Evolutionary conservation across 1,140 invertebrate species (phyloP).

Genomic region (Drosophila navojoa): DNA sequence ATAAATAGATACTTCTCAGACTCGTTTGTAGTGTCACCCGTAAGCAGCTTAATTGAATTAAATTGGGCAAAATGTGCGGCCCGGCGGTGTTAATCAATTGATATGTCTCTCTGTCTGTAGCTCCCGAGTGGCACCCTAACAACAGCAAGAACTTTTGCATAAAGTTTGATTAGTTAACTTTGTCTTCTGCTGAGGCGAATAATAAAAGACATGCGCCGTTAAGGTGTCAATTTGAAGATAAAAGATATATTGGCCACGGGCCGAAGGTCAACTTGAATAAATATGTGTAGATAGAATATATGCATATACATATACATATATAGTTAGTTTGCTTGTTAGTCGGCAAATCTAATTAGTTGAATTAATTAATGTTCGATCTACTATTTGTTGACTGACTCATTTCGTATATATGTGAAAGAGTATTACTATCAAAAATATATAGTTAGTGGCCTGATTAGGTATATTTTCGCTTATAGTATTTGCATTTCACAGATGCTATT

Average conservation of each 20-base stretch:
- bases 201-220: constrained; percentile 39
- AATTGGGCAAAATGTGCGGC: constrained; percentile 68
- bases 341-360: not conserved
- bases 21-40: not conserved
- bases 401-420: too few relatives aligned
- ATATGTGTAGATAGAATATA: not conserved
- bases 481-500: not conserved
- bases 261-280: constrained; percentile 26
- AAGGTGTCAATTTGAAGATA: constrained; percentile 39
- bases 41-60: constrained; percentile 71
- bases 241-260: constrained; percentile 19
- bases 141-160: constrained; percentile 53
- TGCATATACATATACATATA: not conserved
- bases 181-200: constrained; percentile 22
- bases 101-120: constrained; percentile 27
- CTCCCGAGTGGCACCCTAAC: constrained; percentile 50
- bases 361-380: not conserved
- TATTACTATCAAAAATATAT: too few relatives aligned
- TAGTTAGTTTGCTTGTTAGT: not conserved
- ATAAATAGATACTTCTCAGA: constrained; percentile 15
- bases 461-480: not conserved
- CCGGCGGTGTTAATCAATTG: constrained; percentile 55
- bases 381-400: too few relatives aligned
- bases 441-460: not conserved
- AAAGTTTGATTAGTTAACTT: constrained; percentile 54